Evolutionary conservation across 2,113 vertebrate species (phyloP), one percentile per base, ranked within the genome.

Genomic region (Bothrops jararaca): DNA sequence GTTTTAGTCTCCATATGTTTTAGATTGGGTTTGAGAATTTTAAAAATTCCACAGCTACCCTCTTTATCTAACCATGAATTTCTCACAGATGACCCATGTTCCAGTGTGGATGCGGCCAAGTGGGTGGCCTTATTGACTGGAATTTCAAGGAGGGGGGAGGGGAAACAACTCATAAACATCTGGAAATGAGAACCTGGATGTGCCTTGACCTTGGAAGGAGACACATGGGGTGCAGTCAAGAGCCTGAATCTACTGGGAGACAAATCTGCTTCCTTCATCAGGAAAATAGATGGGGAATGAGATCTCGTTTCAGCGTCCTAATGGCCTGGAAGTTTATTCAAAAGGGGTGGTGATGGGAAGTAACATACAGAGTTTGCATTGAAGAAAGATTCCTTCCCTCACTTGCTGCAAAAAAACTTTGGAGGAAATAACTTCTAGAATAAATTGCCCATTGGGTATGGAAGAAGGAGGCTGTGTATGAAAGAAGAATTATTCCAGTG

Each of bases 21-120:
- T 64, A 29, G 26, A 64, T 64, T 64, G 60, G 60, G 60, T 13
- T 0, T 29, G 53, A 45, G 34, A 0, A 0, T 1, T 0, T 1
- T 56, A 58, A 18, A 50, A n/a, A 53, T 0, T 0, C 8, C 85
- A 5, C 10, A 48, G 26, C 29, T 22, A 34, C 20, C 58, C 48
- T 26, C 45, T 64, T 34, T 10, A 13, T 18, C 74, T 39, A 80
- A 80, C 3, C 22, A 7, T 5, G 29, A 11, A 3, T 88, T n/a
- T 64, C 58, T 74, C 86, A 34, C 26, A 42, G 24, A 88, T 54
- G 86, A 45, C 3, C 54, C 29, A 45, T 1, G 9, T 24, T 3
- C 6, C 34, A 3, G 24, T 45, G 39, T 5, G 50, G 34, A 29
- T 45, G 13, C 2, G 9, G 2, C 29, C 58, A 45, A 0, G 5